phyloP scores from a whole-genome alignment of 2,888 invertebrate species.

The Beris chalybata region DNA sequence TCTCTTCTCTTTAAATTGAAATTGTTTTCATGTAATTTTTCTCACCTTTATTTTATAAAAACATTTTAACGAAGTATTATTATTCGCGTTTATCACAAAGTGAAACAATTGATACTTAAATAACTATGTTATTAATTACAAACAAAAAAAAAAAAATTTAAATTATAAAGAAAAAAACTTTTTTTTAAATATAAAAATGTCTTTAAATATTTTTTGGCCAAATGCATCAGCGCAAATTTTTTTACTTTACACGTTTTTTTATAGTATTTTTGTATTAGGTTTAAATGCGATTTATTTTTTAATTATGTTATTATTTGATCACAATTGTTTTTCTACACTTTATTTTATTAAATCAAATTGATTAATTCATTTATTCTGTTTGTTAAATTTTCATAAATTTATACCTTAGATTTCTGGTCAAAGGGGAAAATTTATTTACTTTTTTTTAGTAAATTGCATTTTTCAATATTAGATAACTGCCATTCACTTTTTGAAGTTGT shows the following conservation, averaged over 20 bases:
- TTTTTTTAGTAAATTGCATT: constrained; percentile 11
- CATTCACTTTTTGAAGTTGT: constrained; percentile 1
- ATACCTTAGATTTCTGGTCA: background rate
- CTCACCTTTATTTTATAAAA: constrained; percentile 1
- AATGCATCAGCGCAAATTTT: too few species aligned
- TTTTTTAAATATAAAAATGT: constrained; percentile 23
- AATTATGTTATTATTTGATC: background rate
- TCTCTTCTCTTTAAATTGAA: background rate
- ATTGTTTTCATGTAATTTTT: background rate
- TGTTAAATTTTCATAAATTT: background rate
- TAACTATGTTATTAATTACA: constrained; percentile 9
- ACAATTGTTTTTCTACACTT: constrained; percentile 1
- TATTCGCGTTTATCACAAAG: constrained; percentile 18
- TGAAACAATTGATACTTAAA: constrained; percentile 20
- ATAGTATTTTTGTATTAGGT: constrained; percentile 1
- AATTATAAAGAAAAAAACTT: constrained; percentile 24
- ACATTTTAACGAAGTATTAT: background rate
- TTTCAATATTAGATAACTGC: constrained; percentile 12
- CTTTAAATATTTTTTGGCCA: constrained; percentile 21
- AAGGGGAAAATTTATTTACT: constrained; percentile 11
- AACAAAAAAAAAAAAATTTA: constrained; percentile 16
- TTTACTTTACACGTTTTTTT: too few species aligned
- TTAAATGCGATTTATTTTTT: background rate
- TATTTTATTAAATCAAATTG: too few species aligned
- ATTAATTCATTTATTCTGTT: too few species aligned